Base-by-base conservation (phyloP, 2,888 invertebrate species). In the Drosophila algonquin region DNA sequence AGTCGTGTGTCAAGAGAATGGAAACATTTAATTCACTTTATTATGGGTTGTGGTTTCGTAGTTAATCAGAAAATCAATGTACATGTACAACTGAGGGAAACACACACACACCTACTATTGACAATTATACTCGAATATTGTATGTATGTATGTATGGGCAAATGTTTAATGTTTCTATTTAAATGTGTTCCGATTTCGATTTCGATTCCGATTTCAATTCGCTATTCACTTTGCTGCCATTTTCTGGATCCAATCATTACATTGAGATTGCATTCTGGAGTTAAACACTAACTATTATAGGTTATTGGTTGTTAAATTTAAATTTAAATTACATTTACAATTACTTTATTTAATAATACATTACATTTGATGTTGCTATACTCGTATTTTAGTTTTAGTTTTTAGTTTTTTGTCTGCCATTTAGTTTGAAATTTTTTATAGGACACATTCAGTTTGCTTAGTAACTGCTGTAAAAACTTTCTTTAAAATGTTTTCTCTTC, bases 1-100 rank as follows among this genome's bases (percentile, higher is more conserved):
- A 1, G 1, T 9, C 16, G 3, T 35, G 10, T 44, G 30, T 44
- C 16, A 53, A 32, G 32, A 32, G 16, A 69, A n/a, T 46, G 51
- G 18, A 9, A 85, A 88, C 89, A 81, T 89, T 81, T 67, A 85
- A 79, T 87, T 84, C 71, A 70, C 74, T 89, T 87, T 87, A 87
- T 85, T 81, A 77, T 71, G 65, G 55, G 65, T 71, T 80, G 79
- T 76, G 71, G 80, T 79, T 56, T 80, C 50, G 51, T 67, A 57
- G 67, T 57, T 68, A 57, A 51, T 67, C 79, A 75, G 59, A 79
- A 77, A 81, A 77, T 88, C 69, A 84, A 73, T 79, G 69, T 79
- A 65, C 75, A 86, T 77, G 30, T 30, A 48, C 81, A 84, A 81
- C 81, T 76, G 70, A 89, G 77, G 60, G 74, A 79, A 85, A 85